phyloP scores from a whole-genome alignment of 2,888 invertebrate genomes.

The Gryllus longicercus region DNA sequence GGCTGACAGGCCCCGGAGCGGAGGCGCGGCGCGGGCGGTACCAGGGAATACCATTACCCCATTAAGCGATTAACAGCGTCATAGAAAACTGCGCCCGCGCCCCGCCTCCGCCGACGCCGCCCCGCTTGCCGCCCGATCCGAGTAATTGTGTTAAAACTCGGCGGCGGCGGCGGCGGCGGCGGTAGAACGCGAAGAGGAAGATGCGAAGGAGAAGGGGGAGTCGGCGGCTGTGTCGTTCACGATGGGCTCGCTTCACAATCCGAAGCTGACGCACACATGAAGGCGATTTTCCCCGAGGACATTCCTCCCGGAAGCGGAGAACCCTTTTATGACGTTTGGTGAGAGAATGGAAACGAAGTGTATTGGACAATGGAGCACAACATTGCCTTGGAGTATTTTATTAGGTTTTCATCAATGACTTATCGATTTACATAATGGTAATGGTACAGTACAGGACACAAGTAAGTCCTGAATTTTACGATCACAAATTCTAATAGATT shows the following conservation, averaged over 20 bases:
- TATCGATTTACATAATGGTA: too few relatives aligned
- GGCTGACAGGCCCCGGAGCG: background rate
- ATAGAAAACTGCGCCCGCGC: constrained; percentile 17
- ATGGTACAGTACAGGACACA: too few relatives aligned
- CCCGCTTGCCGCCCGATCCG: background rate
- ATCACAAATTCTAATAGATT: too few relatives aligned
- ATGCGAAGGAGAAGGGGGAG: background rate
- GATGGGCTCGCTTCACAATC: background rate
- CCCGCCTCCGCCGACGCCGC: background rate
- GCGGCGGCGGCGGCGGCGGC: background rate
- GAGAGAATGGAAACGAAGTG: too few relatives aligned
- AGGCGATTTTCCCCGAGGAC: too few relatives aligned
- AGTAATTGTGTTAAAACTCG: constrained; percentile 8
- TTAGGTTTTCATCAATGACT: too few relatives aligned
- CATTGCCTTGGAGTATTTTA: too few relatives aligned
- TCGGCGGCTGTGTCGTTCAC: background rate
- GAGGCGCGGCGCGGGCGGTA: background rate
- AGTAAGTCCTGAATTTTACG: too few relatives aligned
- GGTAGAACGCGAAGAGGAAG: background rate
- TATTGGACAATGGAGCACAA: too few relatives aligned
- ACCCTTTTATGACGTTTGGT: too few relatives aligned
- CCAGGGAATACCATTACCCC: constrained; percentile 17
- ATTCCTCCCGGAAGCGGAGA: too few relatives aligned
- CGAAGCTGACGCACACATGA: too few relatives aligned
- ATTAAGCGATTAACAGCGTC: constrained; percentile 17